phyloP scores from a whole-genome alignment of 2,113 vertebrate genomes.

The Colaptes auratus region DNA sequence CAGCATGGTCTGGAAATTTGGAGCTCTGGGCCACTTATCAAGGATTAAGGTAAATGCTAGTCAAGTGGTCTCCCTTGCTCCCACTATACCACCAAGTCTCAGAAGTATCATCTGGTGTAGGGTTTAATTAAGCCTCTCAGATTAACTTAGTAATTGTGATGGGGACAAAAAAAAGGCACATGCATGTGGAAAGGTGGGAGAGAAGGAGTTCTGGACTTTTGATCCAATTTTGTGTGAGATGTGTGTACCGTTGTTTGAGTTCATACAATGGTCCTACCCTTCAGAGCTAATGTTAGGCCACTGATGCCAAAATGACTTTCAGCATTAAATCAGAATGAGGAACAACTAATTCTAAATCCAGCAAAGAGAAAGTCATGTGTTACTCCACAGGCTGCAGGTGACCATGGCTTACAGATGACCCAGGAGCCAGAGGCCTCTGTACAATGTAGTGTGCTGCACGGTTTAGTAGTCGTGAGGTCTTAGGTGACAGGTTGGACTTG shows the following conservation, averaged over 20 bases:
- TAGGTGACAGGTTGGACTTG: too few species aligned
- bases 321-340: neutral
- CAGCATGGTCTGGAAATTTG: neutral
- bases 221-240: neutral
- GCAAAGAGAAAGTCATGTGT: neutral
- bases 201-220: neutral
- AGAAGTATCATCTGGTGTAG: neutral
- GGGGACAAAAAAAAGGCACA: neutral
- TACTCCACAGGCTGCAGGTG: neutral
- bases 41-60: neutral
- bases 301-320: neutral
- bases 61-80: neutral
- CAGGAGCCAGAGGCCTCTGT: rapidly evolving
- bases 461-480: too few species aligned
- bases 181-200: neutral
- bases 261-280: neutral
- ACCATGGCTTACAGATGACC: neutral
- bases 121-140: neutral
- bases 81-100: neutral
- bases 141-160: neutral
- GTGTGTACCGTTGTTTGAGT: neutral
- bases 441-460: rapidly evolving
- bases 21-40: neutral
- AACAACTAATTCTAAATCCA: neutral
- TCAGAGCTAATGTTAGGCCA: neutral